phyloP scores from a whole-genome alignment of 2,797 vertebrate species.

The Morelia viridis region DNA sequence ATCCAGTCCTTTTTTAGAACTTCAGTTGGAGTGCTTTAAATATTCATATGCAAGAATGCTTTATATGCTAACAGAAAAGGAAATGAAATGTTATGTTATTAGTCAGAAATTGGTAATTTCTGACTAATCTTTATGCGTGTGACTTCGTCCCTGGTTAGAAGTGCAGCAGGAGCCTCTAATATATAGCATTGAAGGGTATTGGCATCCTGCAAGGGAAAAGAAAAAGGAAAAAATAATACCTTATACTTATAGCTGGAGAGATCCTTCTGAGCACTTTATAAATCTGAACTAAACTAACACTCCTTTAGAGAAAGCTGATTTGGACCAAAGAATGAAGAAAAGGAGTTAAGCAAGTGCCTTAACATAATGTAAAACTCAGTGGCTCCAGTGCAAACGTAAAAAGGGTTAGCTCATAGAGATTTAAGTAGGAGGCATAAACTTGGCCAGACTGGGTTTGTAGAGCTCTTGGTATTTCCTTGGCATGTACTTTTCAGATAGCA shows the following conservation, averaged over 20 bases:
- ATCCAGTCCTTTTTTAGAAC: neutral
- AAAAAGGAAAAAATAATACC: constrained; percentile 8
- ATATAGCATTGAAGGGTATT: neutral
- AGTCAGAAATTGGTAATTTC: neutral
- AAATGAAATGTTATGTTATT: neutral
- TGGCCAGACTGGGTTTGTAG: neutral
- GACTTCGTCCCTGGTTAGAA: neutral
- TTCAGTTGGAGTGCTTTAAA: constrained; percentile 38
- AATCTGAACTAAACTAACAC: neutral
- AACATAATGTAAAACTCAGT: neutral
- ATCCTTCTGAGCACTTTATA: constrained; percentile 27
- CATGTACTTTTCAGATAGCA: neutral
- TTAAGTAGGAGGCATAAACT: constrained; percentile 1
- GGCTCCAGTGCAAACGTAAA: neutral
- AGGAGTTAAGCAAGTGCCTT: neutral
- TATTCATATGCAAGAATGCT: neutral
- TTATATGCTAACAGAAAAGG: constrained; percentile 1
- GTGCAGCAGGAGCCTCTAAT: neutral
- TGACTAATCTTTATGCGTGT: neutral
- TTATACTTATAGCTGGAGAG: constrained; percentile 12
- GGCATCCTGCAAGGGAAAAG: constrained; percentile 1
- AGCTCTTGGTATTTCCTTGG: neutral
- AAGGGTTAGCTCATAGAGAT: rapidly evolving
- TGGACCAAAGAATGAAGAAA: constrained; percentile 13
- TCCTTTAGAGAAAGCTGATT: neutral